These are phyloP conservation scores for Cervus canadensis DNA, from an alignment of 2,113 vertebrate genomes.

Conservation along the genomic window DNA sequence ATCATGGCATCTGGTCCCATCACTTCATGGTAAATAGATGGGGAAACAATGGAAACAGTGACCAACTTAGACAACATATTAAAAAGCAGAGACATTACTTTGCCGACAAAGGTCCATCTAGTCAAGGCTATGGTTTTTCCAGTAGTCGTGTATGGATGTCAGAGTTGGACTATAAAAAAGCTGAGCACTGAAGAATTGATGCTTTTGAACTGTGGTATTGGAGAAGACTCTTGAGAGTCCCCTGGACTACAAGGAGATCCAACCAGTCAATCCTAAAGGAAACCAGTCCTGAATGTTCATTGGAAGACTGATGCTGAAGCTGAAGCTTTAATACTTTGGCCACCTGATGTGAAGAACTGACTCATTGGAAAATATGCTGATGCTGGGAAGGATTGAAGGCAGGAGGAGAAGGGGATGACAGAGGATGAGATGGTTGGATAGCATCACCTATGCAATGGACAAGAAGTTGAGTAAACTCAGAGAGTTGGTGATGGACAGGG, in stretches of 20 bases:
- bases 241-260: not conserved
- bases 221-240: not conserved
- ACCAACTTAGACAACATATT: not conserved
- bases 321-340: not conserved
- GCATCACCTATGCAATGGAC: not conserved
- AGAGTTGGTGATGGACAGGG: not conserved
- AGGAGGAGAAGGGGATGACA: not conserved
- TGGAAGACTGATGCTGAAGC: not conserved
- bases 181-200: not conserved
- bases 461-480: not conserved
- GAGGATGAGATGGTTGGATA: not conserved
- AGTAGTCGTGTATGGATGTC: not conserved
- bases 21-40: not conserved
- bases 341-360: not conserved
- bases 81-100: not conserved
- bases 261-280: not conserved
- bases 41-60: not conserved
- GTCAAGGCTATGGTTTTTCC: not conserved
- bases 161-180: not conserved
- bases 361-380: not conserved
- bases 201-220: not conserved
- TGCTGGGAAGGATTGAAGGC: not conserved
- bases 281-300: not conserved
- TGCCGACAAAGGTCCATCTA: accelerated
- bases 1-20: not conserved